A percentile compares a stretch with the other conserved stretches of the same genome.
Conservation (phyloP, 2,113 vertebrate genomes). For the Sardina pilchardus region DNA sequence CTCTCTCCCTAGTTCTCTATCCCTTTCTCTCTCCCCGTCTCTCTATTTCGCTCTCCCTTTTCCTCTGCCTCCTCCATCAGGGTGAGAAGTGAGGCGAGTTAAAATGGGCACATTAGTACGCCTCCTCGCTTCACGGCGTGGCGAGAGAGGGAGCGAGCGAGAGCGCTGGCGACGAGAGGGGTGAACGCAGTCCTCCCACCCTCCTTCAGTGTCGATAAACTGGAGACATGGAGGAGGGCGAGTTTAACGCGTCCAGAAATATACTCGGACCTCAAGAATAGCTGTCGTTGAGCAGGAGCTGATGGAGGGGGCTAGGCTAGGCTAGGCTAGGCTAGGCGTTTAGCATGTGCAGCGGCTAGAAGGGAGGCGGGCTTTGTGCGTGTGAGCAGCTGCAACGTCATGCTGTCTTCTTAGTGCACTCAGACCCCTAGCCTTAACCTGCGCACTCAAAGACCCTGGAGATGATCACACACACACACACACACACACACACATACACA, state of each 20-base stretch:
- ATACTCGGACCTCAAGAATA: not conserved
- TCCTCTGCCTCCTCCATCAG: not conserved
- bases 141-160: not conserved
- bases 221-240: not conserved
- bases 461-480: not conserved
- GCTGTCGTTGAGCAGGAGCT: not conserved
- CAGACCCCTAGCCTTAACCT: not conserved
- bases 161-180: too few relatives aligned
- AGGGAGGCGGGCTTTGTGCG: not conserved
- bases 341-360: not conserved
- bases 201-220: not conserved
- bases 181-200: not conserved
- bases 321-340: not conserved
- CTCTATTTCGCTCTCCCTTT: not conserved
- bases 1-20: not conserved
- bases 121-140: not conserved
- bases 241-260: not conserved
- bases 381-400: constrained; percentile 21
- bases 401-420: not conserved
- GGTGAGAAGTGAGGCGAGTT: not conserved
- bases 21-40: not conserved
- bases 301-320: not conserved
- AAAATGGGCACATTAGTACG: not conserved
- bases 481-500: constrained; percentile 25
- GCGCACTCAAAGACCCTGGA: not conserved